Evolutionary conservation across 2,113 vertebrate species (phyloP), one percentile per base, ranked within the genome.

Genomic region (Actinemys pallida): DNA sequence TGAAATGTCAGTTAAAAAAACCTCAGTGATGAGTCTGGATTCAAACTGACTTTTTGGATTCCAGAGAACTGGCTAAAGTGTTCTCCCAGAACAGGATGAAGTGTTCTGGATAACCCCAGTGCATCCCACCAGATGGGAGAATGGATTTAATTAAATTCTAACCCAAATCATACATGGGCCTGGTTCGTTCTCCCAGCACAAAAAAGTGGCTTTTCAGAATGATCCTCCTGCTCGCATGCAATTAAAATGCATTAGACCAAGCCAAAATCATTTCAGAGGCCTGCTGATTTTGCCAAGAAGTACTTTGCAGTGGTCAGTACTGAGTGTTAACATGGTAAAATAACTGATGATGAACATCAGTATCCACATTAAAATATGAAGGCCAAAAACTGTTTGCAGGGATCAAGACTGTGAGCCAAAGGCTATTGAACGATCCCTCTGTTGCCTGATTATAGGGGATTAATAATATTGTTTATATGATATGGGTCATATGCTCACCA

Each of bases 221-320:
- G 29, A 14, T 29, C 59, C 29, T 62, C 29, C 29, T 16, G 29
- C 59, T 62, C 29, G 16, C 13, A 62, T n/a, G 10, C 24, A 52
- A 1, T 39, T 56, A 52, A 2, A 65, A 65, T 24, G 8, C 3
- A 69, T n/a, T 75, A 76, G 39, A 57, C 0, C 6, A 83, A 0
- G 5, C 57, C 78, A 49, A 59, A 82, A 53, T n/a, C 86, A 50
- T 6, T 57, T 27, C 4, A 84, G 1, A 90, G 6, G 42, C 3
- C 0, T 13, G 50, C 1, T 76, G 10, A 81, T 1, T 25, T 22
- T 8, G 2, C 50, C 22, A 35, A 88, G 76, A 95, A 53, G 2
- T 69, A 31, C 2, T 84, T 86, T 76, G 14, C 2, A 76, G 14
- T 1, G 0, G 75, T 25, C 50, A 59, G 10, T 42, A 50, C 10